phyloP scores from a whole-genome alignment of 2,113 vertebrate species.

The Neolamprologus tretocephalus region DNA sequence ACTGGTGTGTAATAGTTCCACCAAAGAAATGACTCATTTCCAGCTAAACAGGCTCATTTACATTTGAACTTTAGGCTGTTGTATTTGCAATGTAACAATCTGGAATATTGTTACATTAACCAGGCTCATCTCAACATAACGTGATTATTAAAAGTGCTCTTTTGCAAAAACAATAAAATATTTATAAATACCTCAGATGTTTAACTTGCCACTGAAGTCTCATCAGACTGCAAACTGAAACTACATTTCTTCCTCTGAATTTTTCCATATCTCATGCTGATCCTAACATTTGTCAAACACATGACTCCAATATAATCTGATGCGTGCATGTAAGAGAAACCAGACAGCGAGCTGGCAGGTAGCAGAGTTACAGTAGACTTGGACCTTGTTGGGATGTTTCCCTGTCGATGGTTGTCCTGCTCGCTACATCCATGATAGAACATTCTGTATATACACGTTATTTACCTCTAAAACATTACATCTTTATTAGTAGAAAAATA shows the following conservation, averaged over 20 bases:
- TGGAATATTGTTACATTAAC: not conserved
- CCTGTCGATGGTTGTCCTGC: not conserved
- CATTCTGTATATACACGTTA: not conserved
- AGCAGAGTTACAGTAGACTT: not conserved
- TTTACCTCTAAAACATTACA: not conserved
- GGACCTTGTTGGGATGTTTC: not conserved
- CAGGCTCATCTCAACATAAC: not conserved
- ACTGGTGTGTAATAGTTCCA: not conserved
- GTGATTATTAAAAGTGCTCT: not conserved
- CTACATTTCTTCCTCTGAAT: not conserved
- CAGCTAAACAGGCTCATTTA: not conserved
- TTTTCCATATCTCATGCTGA: not conserved
- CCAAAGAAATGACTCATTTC: not conserved
- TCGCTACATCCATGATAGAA: not conserved
- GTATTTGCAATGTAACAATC: not conserved
- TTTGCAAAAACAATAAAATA: not conserved
- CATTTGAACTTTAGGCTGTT: not conserved
- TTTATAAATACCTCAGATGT: rapidly evolving
- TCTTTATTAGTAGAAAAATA: not conserved
- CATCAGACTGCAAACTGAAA: not conserved
- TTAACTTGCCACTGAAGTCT: not conserved
- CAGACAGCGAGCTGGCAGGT: not conserved
- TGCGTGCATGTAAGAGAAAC: rapidly evolving
- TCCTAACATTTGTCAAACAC: not conserved
- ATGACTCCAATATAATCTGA: rapidly evolving